Evolutionary conservation across 2,797 vertebrate species (phyloP).

Genomic region (Buphagus erythrorhynchus): DNA sequence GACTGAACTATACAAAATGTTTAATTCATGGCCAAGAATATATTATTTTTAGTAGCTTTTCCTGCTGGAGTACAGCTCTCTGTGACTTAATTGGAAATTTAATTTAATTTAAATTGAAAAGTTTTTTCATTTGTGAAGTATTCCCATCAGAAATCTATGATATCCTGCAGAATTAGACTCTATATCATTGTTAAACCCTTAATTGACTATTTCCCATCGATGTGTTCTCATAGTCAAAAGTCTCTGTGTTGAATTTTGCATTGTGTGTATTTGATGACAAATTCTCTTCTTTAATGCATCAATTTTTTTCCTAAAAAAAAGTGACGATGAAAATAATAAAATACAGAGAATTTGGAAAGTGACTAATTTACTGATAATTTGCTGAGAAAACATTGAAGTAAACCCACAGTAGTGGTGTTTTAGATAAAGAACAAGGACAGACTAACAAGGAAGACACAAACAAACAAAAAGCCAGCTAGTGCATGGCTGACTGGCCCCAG

Average conservation of each 20-base stretch:
- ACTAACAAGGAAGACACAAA: not conserved
- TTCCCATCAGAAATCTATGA: constrained; percentile 65
- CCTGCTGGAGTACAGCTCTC: constrained; percentile 59
- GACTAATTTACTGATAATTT: constrained; percentile 15
- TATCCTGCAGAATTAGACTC: constrained; percentile 64
- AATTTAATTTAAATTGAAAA: constrained; percentile 77
- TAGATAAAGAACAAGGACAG: not conserved
- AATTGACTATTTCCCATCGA: constrained; percentile 8
- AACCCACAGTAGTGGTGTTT: not conserved
- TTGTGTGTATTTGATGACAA: not conserved
- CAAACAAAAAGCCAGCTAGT: not conserved
- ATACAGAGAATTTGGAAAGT: not conserved
- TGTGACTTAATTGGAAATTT: constrained; percentile 76
- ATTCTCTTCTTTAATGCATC: not conserved
- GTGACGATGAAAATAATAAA: constrained; percentile 4
- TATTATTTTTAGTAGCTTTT: constrained; percentile 56
- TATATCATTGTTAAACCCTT: constrained; percentile 26
- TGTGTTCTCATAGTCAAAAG: not conserved
- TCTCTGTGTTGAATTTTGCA: not conserved
- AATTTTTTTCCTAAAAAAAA: not conserved
- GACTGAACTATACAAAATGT: constrained; percentile 11
- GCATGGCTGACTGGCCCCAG: not conserved
- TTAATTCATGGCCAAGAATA: constrained; percentile 48
- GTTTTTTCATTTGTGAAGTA: constrained; percentile 72
- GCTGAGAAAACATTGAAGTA: not conserved